Percentiles rank a stretch among this genome's conserved stretches.
Evolutionary conservation across 2,888 invertebrate genomes (phyloP).

Genomic region (Microdon myrmicae): DNA sequence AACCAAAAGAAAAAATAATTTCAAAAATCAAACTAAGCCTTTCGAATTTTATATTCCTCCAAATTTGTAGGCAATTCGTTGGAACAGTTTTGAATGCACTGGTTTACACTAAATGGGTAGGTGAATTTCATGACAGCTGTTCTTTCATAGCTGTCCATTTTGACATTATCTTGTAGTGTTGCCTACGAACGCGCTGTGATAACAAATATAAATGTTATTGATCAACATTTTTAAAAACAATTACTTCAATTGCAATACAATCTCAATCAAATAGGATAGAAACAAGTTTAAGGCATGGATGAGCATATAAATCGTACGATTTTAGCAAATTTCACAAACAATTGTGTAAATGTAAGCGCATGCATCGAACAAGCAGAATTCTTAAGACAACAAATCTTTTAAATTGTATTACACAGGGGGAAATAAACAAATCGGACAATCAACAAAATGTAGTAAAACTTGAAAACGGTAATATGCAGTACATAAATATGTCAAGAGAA

Average conservation of each 20-base stretch:
- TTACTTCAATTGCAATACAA: neutral
- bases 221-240: too few species aligned
- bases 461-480: constrained; percentile 53
- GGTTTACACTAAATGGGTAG: too few species aligned
- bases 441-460: constrained; percentile 42
- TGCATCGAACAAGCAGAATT: neutral
- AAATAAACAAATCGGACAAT: constrained; percentile 46
- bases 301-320: constrained; percentile 52
- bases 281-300: constrained; percentile 41
- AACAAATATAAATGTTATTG: too few species aligned
- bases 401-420: constrained; percentile 29
- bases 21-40: too few species aligned
- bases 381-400: neutral
- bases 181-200: too few species aligned
- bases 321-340: constrained; percentile 50
- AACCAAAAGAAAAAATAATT: too few species aligned
- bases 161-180: too few species aligned
- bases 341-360: constrained; percentile 42
- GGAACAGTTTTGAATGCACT: too few species aligned
- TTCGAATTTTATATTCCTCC: too few species aligned
- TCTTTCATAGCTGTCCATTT: too few species aligned
- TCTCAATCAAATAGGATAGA: neutral
- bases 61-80: too few species aligned
- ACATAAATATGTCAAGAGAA: constrained; percentile 55
- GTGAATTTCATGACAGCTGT: too few species aligned